Base-by-base conservation (phyloP, 2,888 invertebrate genomes). In the Cordilura impudica region DNA sequence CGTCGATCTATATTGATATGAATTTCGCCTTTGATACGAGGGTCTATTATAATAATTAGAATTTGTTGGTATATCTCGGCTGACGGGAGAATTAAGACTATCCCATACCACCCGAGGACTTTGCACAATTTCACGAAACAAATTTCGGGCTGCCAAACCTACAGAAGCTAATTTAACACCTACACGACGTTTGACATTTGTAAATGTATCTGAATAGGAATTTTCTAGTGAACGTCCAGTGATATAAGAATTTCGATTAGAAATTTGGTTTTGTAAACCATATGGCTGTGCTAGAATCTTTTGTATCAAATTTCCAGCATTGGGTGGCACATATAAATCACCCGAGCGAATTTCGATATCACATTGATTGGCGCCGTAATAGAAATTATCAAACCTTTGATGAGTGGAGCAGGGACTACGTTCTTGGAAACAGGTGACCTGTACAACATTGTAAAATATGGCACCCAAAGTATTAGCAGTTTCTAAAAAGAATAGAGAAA, bases 401-500 rank as follows among this genome's bases (percentile, higher is more conserved):
- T 91, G 92, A 51, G 92, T 89, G 0, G 93, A 92, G 85, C 93
- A 93, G 2, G 93, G 93, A 70, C 92, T 91, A 73, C 92, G 89
- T 84, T 93, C 93, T 84, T 92, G 92, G 89, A 95, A 94, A 84
- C 95, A 95, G 72, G 93, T 93, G 21, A 94, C 93, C 84, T 94
- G 94, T 10, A 94, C 92, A 39, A 95, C 92, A 85, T 95, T 94
- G 90, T 95, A 95, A 89, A 93, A 95, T 29, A 95, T 91, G 18
- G 93, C 93, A n/a, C 94, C 94, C 70, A 94, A 90, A 0, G 93
- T 93, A 83, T 93, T 93, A 14, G 94, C 94, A n/a, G 94, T 93
- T 84, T 93, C 92, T 81, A 78, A 19, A 82, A 82, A 3, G 0
- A n/a, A 51, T 4, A 23, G 12, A 45, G 19, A 19, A n/a, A 8